Conservation (phyloP, 2,113 vertebrate genomes). For the Malurus alboscapulatus region DNA sequence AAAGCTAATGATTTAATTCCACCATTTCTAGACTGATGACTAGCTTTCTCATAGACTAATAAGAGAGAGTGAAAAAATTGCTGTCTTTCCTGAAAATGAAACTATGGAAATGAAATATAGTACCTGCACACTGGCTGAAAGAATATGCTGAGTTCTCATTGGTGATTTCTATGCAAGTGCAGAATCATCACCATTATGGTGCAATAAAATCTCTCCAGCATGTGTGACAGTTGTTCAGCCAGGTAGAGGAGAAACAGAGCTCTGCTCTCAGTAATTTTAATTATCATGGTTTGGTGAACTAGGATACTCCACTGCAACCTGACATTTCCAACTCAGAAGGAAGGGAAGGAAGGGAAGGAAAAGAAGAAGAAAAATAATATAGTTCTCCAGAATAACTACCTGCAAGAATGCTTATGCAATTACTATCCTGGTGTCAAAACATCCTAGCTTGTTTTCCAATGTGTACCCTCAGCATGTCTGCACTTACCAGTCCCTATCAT, state of each 20-base stretch:
- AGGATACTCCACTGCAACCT: neutral
- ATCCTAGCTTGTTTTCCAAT: neutral
- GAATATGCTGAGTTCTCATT: neutral
- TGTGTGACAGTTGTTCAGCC: neutral
- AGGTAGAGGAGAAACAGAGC: neutral
- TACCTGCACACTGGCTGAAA: neutral
- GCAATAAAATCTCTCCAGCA: neutral
- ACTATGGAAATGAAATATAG: neutral
- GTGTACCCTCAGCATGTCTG: neutral
- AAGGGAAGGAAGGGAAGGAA: too few relatives aligned
- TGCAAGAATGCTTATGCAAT: neutral
- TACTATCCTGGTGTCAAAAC: neutral
- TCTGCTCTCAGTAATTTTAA: neutral
- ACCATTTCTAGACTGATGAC: neutral
- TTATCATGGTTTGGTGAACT: neutral
- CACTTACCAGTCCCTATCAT: neutral
- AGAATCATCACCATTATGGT: neutral
- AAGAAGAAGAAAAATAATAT: too few relatives aligned
- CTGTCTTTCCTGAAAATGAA: neutral
- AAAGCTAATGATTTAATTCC: neutral
- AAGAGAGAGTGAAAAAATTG: neutral
- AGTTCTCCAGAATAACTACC: neutral
- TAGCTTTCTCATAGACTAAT: neutral
- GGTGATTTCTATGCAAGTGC: neutral
- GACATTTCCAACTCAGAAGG: neutral